Conservation (phyloP, 2,888 invertebrate genomes). For the Glyphotaelius pellucidus region DNA sequence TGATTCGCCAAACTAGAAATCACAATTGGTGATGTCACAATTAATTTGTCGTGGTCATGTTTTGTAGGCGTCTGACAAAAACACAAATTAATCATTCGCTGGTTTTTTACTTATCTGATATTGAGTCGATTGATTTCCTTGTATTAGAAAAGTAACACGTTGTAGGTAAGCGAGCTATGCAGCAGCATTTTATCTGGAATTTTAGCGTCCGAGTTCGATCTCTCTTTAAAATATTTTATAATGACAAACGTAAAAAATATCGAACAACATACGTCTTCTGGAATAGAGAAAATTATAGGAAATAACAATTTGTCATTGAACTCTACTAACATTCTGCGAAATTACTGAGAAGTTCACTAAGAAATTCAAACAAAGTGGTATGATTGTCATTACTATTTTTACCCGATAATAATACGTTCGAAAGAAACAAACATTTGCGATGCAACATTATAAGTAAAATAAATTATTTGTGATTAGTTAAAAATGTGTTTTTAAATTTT, state of each 20-base stretch:
- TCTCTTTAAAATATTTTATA: neutral
- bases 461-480: too few species aligned
- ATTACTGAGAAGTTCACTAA: neutral
- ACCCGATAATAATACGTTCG: neutral
- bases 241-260: too few species aligned
- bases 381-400: neutral
- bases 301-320: neutral
- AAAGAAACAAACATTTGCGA: too few species aligned
- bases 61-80: neutral
- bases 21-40: neutral
- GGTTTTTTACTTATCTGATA: neutral
- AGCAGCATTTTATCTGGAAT: neutral
- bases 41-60: neutral
- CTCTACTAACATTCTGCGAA: neutral
- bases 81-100: neutral
- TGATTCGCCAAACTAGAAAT: neutral
- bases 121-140: neutral
- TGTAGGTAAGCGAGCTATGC: neutral
- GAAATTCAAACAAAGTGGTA: neutral
- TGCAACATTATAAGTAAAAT: too few species aligned
- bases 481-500: too few species aligned
- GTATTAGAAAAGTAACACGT: neutral
- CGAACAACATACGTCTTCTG: neutral
- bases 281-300: neutral
- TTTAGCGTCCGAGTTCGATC: neutral